These are phyloP conservation scores for Scaptomyza cyrtandrae DNA, from an alignment of 2,888 invertebrate genomes.

Conservation along the genomic window DNA sequence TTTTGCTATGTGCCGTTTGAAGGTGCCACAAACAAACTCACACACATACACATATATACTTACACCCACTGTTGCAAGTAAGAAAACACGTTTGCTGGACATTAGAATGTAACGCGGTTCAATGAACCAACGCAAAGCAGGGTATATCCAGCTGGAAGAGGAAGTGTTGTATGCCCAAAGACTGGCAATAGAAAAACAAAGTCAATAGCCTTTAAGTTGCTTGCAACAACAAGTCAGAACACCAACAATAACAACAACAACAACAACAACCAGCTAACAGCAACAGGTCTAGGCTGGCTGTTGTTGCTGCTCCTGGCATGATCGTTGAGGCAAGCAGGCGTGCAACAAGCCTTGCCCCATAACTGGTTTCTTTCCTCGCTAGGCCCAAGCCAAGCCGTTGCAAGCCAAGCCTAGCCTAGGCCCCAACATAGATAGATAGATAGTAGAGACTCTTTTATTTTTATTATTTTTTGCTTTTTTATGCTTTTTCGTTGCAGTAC, in stretches of 20 bases:
- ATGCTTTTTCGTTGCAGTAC: constrained; percentile 24
- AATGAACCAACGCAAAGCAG: constrained; percentile 55
- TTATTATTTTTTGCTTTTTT: not conserved
- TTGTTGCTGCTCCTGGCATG: constrained; percentile 65
- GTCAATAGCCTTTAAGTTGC: constrained; percentile 70
- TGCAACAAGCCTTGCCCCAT: constrained; percentile 75
- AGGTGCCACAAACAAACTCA: constrained; percentile 8
- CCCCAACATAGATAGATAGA: constrained; percentile 71
- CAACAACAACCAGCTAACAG: constrained; percentile 41
- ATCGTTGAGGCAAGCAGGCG: constrained; percentile 43
- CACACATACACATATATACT: constrained; percentile 36
- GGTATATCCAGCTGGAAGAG: constrained; percentile 58
- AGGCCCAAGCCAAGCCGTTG: constrained; percentile 20
- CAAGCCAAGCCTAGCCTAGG: constrained; percentile 24
- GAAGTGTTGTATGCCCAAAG: constrained; percentile 64
- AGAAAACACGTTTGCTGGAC: constrained; percentile 72
- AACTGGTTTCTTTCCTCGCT: constrained; percentile 64
- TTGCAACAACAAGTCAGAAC: constrained; percentile 43
- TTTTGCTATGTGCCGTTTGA: constrained; percentile 17
- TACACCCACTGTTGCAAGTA: constrained; percentile 53
- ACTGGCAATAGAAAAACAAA: constrained; percentile 74
- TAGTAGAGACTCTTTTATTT: constrained; percentile 44
- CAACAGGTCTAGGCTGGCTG: constrained; percentile 70
- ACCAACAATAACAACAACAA: constrained; percentile 18
- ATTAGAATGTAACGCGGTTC: constrained; percentile 70